Conservation (phyloP, 2,888 invertebrate species). For the Clanis bilineata region DNA sequence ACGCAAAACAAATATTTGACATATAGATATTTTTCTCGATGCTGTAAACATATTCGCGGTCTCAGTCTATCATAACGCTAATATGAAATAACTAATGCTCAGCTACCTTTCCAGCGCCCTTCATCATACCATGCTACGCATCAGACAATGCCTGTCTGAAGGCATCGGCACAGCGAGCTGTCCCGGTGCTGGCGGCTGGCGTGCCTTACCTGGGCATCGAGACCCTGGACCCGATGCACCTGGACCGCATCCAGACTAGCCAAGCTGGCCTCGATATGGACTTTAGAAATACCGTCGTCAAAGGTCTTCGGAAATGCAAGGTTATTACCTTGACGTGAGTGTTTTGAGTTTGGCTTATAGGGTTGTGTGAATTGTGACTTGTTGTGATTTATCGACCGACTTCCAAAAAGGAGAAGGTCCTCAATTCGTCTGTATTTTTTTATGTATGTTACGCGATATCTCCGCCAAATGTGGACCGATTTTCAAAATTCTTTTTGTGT, state of each 20-base stretch:
- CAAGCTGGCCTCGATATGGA: constrained; percentile 63
- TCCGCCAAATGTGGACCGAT: no score
- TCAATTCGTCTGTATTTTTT: no score
- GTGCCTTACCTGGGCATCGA: constrained; percentile 53
- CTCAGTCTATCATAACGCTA: no score
- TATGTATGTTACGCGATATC: no score
- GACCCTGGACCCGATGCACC: constrained; percentile 60
- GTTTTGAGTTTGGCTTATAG: no score
- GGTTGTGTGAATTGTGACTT: no score
- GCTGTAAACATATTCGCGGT: no score
- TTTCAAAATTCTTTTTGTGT: no score
- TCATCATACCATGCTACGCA: constrained; percentile 56
- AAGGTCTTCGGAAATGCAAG: constrained; percentile 56
- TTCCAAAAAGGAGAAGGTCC: no score
- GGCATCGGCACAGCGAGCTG: constrained; percentile 52
- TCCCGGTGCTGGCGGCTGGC: constrained; percentile 56
- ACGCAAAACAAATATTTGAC: no score
- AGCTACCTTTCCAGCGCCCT: constrained; percentile 43
- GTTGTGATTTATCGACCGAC: no score
- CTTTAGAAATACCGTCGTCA: constrained; percentile 60
- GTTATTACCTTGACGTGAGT: constrained; percentile 57
- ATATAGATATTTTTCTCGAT: no score
- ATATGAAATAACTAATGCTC: neutral
- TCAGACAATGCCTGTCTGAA: constrained; percentile 50
- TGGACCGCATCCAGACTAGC: constrained; percentile 48